These are phyloP conservation scores for Andrena dorsata DNA, from an alignment of 2,888 invertebrate species.

Conservation along the genomic window DNA sequence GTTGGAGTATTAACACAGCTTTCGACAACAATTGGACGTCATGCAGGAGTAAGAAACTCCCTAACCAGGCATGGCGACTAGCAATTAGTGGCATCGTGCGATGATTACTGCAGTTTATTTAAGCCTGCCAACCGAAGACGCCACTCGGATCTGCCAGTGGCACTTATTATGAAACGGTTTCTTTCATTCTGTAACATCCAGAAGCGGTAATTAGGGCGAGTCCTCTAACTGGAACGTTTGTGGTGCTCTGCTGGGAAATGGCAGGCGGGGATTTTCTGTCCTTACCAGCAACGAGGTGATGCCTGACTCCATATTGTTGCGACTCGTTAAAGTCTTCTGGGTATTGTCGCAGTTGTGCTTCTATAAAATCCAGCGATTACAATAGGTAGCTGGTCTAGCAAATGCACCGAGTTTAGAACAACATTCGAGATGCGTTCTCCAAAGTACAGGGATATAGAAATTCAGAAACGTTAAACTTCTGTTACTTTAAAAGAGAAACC, in stretches of 20 bases:
- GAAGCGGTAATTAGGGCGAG: slow-evolving; percentile 57
- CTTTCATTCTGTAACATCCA: slow-evolving; percentile 49
- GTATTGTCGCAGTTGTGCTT: slow-evolving; percentile 35
- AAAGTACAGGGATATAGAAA: not conserved
- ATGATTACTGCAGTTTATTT: slow-evolving; percentile 62
- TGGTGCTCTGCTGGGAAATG: slow-evolving; percentile 32
- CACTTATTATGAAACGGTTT: slow-evolving; percentile 45
- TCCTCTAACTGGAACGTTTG: slow-evolving; percentile 27
- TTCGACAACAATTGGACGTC: slow-evolving; percentile 36
- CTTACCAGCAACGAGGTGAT: slow-evolving; percentile 51
- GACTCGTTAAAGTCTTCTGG: slow-evolving; percentile 47
- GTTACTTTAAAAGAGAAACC: too few species aligned
- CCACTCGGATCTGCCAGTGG: slow-evolving; percentile 18
- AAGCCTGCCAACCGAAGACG: slow-evolving; percentile 10
- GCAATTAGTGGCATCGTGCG: slow-evolving; percentile 56
- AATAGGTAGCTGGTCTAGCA: slow-evolving; percentile 30
- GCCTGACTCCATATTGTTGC: slow-evolving; percentile 48
- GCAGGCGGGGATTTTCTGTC: slow-evolving; percentile 55
- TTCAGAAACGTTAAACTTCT: not conserved
- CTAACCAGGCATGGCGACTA: slow-evolving; percentile 36
- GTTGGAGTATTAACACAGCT: not conserved
- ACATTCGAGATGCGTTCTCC: not conserved
- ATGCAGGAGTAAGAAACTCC: slow-evolving; percentile 33
- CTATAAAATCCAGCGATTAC: slow-evolving; percentile 32
- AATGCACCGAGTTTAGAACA: slow-evolving; percentile 16